phyloP scores from a whole-genome alignment of 2,888 invertebrate genomes.

The Ceriagrion tenellum region DNA sequence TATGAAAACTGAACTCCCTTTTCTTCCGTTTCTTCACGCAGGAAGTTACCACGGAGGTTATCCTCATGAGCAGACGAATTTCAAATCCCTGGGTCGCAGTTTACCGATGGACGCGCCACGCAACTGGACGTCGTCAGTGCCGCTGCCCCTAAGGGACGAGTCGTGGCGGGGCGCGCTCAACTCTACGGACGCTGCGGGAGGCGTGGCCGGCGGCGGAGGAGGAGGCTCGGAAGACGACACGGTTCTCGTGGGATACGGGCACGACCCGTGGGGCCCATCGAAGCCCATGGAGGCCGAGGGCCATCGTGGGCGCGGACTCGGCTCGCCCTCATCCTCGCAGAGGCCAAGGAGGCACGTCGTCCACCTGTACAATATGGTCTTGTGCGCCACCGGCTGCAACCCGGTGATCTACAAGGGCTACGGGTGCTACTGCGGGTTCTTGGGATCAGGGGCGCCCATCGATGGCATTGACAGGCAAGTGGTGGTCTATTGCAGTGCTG shows the following conservation, averaged over 20 bases:
- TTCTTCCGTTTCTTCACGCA: neutral
- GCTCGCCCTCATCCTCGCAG: constrained; percentile 70
- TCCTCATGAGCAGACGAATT: neutral
- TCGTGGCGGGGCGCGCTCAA: neutral
- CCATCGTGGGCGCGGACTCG: neutral
- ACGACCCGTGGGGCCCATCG: constrained; percentile 76
- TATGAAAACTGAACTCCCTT: neutral
- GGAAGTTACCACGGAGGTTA: neutral
- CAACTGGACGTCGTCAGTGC: constrained; percentile 23
- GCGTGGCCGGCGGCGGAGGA: neutral
- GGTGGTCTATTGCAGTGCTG: neutral
- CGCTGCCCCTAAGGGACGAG: neutral
- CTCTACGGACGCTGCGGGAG: neutral
- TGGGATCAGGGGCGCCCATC: constrained; percentile 88
- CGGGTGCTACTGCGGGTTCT: constrained; percentile 94
- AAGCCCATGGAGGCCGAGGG: constrained; percentile 70
- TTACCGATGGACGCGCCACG: neutral
- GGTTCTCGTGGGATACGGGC: constrained; percentile 75
- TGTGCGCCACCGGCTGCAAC: constrained; percentile 91
- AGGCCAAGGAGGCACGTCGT: constrained; percentile 87
- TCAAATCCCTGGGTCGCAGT: neutral
- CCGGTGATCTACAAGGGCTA: constrained; percentile 92
- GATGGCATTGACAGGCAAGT: constrained; percentile 89
- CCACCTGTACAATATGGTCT: constrained; percentile 92
- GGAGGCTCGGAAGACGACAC: neutral